Percentiles rank a stretch among this genome's conserved stretches.
phyloP scores from a whole-genome alignment of 2,113 vertebrate species.

The Smithornis capensis region DNA sequence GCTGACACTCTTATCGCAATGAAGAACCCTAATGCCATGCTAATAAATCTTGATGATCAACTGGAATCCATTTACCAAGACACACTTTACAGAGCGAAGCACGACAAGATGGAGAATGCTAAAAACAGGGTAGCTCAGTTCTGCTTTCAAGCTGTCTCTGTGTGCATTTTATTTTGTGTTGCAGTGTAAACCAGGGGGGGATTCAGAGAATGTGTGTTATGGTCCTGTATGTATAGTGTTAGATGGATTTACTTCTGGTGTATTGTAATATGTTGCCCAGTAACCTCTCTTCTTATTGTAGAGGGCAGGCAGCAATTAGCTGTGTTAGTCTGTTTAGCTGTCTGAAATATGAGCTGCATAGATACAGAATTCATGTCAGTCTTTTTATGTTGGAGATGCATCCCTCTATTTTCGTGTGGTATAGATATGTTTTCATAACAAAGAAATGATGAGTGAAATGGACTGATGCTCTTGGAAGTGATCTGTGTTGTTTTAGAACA shows the following conservation, averaged over 20 bases:
- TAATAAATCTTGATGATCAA: conserved; percentile 82
- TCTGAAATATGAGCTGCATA: accelerated
- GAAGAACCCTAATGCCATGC: conserved; percentile 96
- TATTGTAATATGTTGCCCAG: not conserved
- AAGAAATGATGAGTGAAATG: not conserved
- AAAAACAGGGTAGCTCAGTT: conserved; percentile 84
- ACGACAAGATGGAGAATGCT: conserved; percentile 88
- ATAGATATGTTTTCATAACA: not conserved
- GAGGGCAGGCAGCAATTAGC: not conserved
- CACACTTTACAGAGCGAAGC: conserved; percentile 87
- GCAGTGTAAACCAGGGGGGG: not conserved
- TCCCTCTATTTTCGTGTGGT: not conserved
- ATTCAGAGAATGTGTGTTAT: not conserved
- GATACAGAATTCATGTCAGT: not conserved
- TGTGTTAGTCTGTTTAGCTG: not conserved
- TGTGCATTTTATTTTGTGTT: not conserved
- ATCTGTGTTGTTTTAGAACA: not conserved
- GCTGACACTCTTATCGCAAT: conserved; percentile 85
- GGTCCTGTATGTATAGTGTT: not conserved
- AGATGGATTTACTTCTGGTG: not conserved
- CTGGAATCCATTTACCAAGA: conserved; percentile 83
- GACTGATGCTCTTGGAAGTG: not conserved
- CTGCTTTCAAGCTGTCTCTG: not conserved
- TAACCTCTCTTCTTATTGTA: not conserved
- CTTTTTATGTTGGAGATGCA: not conserved